Evolutionary conservation across 2,113 vertebrate genomes (phyloP), one percentile per base, ranked within the genome.

Genomic region (Carollia perspicillata): DNA sequence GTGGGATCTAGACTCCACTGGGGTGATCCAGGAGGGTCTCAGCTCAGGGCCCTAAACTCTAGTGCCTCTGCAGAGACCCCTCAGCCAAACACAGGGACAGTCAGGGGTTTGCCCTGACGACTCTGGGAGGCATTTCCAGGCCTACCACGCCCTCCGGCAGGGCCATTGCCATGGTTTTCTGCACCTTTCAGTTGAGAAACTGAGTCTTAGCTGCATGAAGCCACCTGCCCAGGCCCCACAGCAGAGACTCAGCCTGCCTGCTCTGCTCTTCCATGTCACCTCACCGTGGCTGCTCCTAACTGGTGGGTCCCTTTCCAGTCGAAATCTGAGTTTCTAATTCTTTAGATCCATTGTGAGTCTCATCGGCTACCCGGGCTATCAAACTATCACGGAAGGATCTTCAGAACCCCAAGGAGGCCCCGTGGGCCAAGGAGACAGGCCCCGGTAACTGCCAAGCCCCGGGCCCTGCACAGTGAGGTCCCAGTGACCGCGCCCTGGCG

Each of bases 191-290:
- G 28, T 30, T 1, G 40, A n/a, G 42, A n/a, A 40, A 44, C n/a
- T 2, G 28, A 44, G 65, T 23, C 33, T 14, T 6, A 17, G 26
- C 72, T 47, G 30, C 14, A 3, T 18, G 5, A 7, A 20, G 20
- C 9, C 2, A 18, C n/a, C 71, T 7, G 51, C 44, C 20, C 75
- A 17, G 9, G 5, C 8, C 26, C 13, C 44, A 16, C 12, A 4
- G 33, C 33, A 6, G 40, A 53, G n/a, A 14, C 20, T 12, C 26
- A 5, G 42, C 3, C 0, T 0, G 14, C 0, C 4, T 0, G 11
- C 12, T 1, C 72, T 0, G 0, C 26, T 1, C 4, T 1, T 1
- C 42, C 53, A 0, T 1, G 1, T 3, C 5, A 2, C 44, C 47
- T 49, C 37, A 0, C 33, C 35, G 0, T 0, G 2, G 44, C 2